Evolutionary conservation across 2,797 vertebrate species (phyloP), one percentile per base, ranked within the genome.

Genomic region (Clamator glandarius): DNA sequence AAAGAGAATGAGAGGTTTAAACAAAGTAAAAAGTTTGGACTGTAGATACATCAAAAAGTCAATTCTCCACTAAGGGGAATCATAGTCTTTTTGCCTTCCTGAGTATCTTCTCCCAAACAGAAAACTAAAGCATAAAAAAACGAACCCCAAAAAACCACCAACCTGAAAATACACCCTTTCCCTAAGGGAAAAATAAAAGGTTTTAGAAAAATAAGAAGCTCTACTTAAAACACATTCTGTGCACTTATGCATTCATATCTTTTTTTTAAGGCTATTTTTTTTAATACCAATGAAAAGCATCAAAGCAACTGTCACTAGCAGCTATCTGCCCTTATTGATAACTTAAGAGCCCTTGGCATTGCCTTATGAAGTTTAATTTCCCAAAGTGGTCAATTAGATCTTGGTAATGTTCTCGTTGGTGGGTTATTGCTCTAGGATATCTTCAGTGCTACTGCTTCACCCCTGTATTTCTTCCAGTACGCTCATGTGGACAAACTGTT

Each of bases 291-390:
- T 68, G 92, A 96, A 84, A 96, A 52, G 69, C 96, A 96, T 79
- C 89, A 96, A 93, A 96, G 85, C 51, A 68, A 26, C 88, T 84
- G 92, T 88, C 92, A 91, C 86, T 82, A 50, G 68, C 93, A 97
- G 88, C 95, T 92, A 55, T 58, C 36, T 82, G 88, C 44, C 92
- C 92, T 96, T 92, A 90, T 87, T 95, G 94, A 93, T 94, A 95
- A 97, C 66, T 92, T 90, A 21, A 93, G 84, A 91, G 92, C 86
- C 91, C 92, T 92, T 46, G 75, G 90, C 86, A 0, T 52, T 96
- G 95, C 92, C 87, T 59, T 90, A 80, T 91, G 66, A 97, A 97
- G 95, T 87, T 97, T 89, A 93, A 97, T 96, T 96, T 97, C 95
- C 94, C 96, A 95, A 91, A 96, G 96, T 12, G 83, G 78, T 96